Base-by-base conservation (phyloP, 2,888 invertebrate genomes). In the Macrophya annulata region DNA sequence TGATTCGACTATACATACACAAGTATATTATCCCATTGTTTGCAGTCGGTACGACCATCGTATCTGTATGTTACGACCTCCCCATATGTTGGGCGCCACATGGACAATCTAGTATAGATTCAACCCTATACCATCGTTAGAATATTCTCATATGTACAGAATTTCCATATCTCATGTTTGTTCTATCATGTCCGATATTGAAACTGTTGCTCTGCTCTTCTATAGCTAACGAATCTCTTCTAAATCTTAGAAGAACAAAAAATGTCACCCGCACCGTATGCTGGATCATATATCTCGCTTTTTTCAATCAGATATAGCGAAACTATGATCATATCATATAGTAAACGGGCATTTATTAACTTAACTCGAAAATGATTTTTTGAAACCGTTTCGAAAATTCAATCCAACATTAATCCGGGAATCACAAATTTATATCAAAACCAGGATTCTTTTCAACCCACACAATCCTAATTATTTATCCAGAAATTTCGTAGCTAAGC, bases 11-110 rank as follows among this genome's bases (percentile, higher is more conserved):
- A 21, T 81, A 81, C 81, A 15, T 81, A 81, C 43, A 62, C 62
- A 21, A 43, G 81, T 81, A 81, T 81, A 81, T 81, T 62, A 81
- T 81, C 81, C 81, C 81, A 59, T 81, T 81, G 81, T 81, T 81
- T 81, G 62, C 81, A 40, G 81, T 59, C 62, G 25, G 62, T 43
- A 81, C 81, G 21, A 43, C 51, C 81, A 62, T 40, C 59, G 21
- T 81, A 81, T 81, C 81, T 62, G 59, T 59, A 43, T 62, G 17
- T 81, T 62, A 81, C 81, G 81, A 62, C 37, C 55, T 62, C 25
- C 62, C 81, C 59, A 37, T 55, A 77, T 55, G 77, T 77, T 77
- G 55, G 9, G 43, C 77, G 77, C 74, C 74, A 77, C 77, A 55
- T 77, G 77, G 48, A 55, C 43, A 37, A 62, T 43, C 43, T 21